These are phyloP conservation scores for Percopsis omiscomaycus DNA, from an alignment of 2,797 vertebrate genomes.

Conservation along the genomic window DNA sequence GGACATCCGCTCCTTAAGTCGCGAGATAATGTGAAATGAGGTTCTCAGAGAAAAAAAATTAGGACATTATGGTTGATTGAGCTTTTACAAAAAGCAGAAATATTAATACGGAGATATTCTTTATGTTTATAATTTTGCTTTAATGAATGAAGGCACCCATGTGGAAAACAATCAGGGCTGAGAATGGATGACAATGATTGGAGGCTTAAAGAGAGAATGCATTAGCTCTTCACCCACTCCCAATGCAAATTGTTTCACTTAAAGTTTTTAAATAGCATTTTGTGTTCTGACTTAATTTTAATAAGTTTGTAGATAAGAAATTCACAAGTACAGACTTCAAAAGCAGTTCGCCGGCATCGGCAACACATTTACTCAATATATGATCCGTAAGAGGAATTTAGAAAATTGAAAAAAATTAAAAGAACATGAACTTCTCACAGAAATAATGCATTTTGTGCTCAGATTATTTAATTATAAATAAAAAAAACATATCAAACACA, in stretches of 20 bases:
- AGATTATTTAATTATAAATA: conserved; percentile 69
- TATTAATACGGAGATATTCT: conserved; percentile 87
- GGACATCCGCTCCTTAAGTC: conserved; percentile 83
- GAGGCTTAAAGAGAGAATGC: conserved; percentile 79
- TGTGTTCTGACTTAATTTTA: conserved; percentile 79
- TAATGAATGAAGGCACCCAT: conserved; percentile 87
- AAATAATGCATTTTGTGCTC: conserved; percentile 70
- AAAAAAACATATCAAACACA: conserved; percentile 69
- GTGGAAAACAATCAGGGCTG: conserved; percentile 84
- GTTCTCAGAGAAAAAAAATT: conserved; percentile 84
- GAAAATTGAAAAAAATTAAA: conserved; percentile 70
- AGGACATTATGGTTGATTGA: conserved; percentile 88
- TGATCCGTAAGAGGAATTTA: conserved; percentile 65
- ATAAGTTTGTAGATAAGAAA: conserved; percentile 76
- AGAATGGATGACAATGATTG: conserved; percentile 79
- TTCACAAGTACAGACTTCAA: conserved; percentile 62
- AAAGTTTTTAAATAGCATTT: conserved; percentile 82
- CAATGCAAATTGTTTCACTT: conserved; percentile 85
- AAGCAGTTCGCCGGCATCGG: conserved; percentile 62
- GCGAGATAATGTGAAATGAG: conserved; percentile 87
- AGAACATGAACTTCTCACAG: conserved; percentile 64
- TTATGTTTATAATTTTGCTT: conserved; percentile 87
- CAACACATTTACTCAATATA: conserved; percentile 57
- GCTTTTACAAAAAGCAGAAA: conserved; percentile 86
- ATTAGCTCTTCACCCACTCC: conserved; percentile 82